Base-by-base conservation (phyloP, 2,888 invertebrate species). In the Clepsis dumicolana region DNA sequence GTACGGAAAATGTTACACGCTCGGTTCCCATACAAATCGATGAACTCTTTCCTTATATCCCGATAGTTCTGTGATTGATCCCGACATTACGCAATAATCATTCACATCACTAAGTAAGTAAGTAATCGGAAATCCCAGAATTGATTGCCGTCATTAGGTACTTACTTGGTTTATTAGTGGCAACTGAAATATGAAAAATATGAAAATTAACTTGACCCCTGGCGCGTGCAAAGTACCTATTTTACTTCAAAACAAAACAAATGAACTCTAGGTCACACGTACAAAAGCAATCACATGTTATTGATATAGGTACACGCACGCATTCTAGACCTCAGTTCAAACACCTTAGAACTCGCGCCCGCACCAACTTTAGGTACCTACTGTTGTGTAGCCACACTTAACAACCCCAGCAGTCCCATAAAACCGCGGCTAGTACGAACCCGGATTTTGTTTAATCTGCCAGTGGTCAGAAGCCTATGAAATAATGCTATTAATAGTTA, bases 401-500 rank as follows among this genome's bases (percentile, higher is more conserved):
- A 21, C 14, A 21, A 56, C 7, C 24, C n/a, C 41, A 41, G 29
- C 41, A 53, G n/a, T 1, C 14, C 10, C 27, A 21, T 8, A 54
- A 44, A 21, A 54, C n/a, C 5, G 24, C 35, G 50, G 27, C 16
- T 65, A 12, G 27, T 54, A 21, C 41, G 44, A 21, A 48, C 61
- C 41, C 38, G 59, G 48, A 10, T 48, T 2, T 52, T 44, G 25
- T 66, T 66, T 54, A 60, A 53, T 35, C 24, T 35, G 14, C 21
- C 27, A 14, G 24, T 48, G 57, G 50, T 52, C 50, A 16, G 16
- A 41, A 38, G 8, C 50, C 67, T 29, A 24, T n/a, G 10, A 56
- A 61, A 24, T 44, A 54, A 35, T 41, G 66, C 50, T 63, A 63
- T 48, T 57, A 63, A 52, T 57, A 63, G 57, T 57, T 21, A 48